Percentiles rank a stretch among this genome's conserved stretches.
These are phyloP conservation scores for Drosophila yooni DNA, from an alignment of 2,888 invertebrate genomes.

Conservation along the genomic window DNA sequence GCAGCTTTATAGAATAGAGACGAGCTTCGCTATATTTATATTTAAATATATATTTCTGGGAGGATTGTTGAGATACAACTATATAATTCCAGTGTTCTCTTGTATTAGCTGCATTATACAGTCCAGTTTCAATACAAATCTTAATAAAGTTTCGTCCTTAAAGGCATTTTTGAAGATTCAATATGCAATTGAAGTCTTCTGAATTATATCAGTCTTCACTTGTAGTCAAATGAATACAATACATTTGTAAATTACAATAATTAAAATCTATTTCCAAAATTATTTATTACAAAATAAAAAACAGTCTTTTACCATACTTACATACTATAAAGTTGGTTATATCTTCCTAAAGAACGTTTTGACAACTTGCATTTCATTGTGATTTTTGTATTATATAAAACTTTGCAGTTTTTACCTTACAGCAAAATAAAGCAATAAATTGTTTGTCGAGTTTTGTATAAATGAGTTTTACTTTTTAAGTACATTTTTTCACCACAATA, in stretches of 20 bases:
- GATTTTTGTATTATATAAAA: not conserved
- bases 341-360: not conserved
- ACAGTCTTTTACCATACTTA: not conserved
- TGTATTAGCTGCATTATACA: not conserved
- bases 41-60: not conserved
- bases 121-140: not conserved
- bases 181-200: not conserved
- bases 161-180: not conserved
- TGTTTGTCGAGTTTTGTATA: not conserved
- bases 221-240: not conserved
- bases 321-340: not conserved
- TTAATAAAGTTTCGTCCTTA: not conserved
- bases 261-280: not conserved
- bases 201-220: not conserved
- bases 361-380: not conserved
- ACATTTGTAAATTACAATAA: not conserved
- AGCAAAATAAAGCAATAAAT: not conserved
- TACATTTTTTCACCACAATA: conserved; percentile 4
- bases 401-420: not conserved
- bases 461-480: not conserved
- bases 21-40: not conserved
- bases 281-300: not conserved
- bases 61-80: not conserved
- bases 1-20: not conserved
- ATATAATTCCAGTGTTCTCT: not conserved